These are phyloP conservation scores for Drosophila kepulauana DNA, from an alignment of 1,140 invertebrate species.

Conservation along the genomic window DNA sequence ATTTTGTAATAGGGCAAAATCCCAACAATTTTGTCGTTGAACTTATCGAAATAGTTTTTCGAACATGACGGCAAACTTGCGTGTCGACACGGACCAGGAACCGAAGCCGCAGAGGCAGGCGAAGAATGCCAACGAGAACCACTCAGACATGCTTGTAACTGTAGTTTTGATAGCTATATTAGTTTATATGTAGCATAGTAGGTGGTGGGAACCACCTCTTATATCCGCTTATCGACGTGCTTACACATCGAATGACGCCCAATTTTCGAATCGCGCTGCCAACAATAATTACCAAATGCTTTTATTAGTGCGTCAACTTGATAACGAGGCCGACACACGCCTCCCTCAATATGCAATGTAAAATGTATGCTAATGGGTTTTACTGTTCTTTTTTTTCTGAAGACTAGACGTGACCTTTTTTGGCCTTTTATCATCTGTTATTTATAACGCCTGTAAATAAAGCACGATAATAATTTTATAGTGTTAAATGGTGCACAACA, in stretches of 20 bases:
- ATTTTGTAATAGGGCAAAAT: slow-evolving; percentile 54
- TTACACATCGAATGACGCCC: slow-evolving; percentile 54
- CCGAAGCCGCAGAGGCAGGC: background rate
- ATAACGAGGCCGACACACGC: slow-evolving; percentile 51
- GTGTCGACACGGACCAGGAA: slow-evolving; percentile 46
- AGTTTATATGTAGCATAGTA: slow-evolving; percentile 36
- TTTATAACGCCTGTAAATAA: slow-evolving; percentile 56
- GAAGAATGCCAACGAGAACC: background rate
- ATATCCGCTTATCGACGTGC: slow-evolving; percentile 58
- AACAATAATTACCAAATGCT: slow-evolving; percentile 75
- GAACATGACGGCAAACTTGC: slow-evolving; percentile 70
- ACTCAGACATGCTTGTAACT: slow-evolving; percentile 48
- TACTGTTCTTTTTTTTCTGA: slow-evolving; percentile 10
- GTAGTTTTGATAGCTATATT: slow-evolving; percentile 74
- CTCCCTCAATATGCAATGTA: background rate
- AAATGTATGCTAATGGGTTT: slow-evolving; percentile 71
- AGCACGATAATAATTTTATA: slow-evolving; percentile 80
- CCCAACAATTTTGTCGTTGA: slow-evolving; percentile 68
- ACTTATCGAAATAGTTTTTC: slow-evolving; percentile 76
- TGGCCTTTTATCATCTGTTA: slow-evolving; percentile 34
- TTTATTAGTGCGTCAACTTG: slow-evolving; percentile 75
- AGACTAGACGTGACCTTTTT: slow-evolving; percentile 32
- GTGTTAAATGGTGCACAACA: slow-evolving; percentile 71
- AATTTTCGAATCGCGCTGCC: slow-evolving; percentile 52
- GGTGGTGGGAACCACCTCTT: background rate